Base-by-base conservation (phyloP, 2,113 vertebrate genomes). In the Glaucomys volans region DNA sequence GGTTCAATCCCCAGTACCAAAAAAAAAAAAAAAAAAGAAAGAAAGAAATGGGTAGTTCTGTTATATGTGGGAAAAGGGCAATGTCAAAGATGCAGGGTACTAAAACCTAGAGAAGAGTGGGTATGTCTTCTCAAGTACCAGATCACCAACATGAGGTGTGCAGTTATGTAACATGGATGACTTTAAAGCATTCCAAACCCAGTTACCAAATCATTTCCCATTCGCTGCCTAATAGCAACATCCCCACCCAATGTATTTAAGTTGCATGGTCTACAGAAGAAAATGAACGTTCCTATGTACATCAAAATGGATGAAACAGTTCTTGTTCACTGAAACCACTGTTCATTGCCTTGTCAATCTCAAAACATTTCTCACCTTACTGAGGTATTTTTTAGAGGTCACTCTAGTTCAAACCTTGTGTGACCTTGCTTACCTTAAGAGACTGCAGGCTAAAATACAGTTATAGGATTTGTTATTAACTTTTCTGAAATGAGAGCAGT, bases 401-500 rank as follows among this genome's bases (percentile, higher is more conserved):
- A 35, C 74, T 95, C 40, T 44, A 47, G 26, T 76, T 90, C 81
- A 93, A 95, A 93, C 64, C 69, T 88, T 66, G 54, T 20, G 52
- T 75, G 85, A 95, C 64, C 90, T 72, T 95, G 62, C 91, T 87
- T 82, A 83, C 91, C 85, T 87, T 75, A 86, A 80, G 75, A 81
- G 69, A 91, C 0, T 94, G 62, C 47, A 91, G 91, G 75, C 83
- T 95, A 84, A 95, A 95, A 79, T 92, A 90, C 18, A 54, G 92
- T 83, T 79, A 94, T 59, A 92, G 81, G 85, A 89, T 92, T 95
- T 95, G 67, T 83, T 93, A 96, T 95, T 96, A 97, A 92, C 85
- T 64, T 90, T 89, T 42, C 44, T 96, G 85, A 95, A 97, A 97
- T 93, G 76, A 94, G 44, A 79, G 67, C 81, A 96, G 92, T 96